phyloP scores from a whole-genome alignment of 1,140 invertebrate genomes.

The Thaumatotibia leucotreta region DNA sequence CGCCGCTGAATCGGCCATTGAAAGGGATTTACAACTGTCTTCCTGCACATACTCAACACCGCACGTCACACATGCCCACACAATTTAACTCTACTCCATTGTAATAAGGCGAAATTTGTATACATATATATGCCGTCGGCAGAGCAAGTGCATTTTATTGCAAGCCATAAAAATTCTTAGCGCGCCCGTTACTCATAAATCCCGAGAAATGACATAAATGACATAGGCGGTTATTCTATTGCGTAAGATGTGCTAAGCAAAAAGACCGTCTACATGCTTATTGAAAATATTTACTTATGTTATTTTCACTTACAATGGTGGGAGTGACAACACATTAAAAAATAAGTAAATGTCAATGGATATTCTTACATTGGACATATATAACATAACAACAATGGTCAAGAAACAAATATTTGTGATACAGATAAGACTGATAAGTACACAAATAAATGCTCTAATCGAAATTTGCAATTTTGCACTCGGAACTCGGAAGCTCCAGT shows the following conservation, averaged over 20 bases:
- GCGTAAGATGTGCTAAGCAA: background rate
- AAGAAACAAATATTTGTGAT: too few relatives aligned
- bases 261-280: background rate
- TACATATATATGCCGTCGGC: background rate
- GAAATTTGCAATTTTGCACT: too few relatives aligned
- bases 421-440: too few relatives aligned
- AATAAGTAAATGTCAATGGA: too few relatives aligned
- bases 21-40: background rate
- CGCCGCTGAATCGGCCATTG: background rate
- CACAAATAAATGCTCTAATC: too few relatives aligned
- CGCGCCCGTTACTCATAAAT: background rate
- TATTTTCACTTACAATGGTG: too few relatives aligned
- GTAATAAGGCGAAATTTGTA: background rate
- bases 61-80: background rate
- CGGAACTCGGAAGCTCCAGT: too few relatives aligned
- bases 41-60: background rate
- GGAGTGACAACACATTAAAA: too few relatives aligned
- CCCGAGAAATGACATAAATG: background rate
- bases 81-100: background rate
- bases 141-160: background rate
- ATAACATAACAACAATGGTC: too few relatives aligned
- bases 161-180: background rate
- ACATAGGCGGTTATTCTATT: background rate
- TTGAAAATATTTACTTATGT: background rate
- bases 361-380: too few relatives aligned